Conservation (phyloP, 2,113 vertebrate species). For the Typhlomys cinereus region DNA sequence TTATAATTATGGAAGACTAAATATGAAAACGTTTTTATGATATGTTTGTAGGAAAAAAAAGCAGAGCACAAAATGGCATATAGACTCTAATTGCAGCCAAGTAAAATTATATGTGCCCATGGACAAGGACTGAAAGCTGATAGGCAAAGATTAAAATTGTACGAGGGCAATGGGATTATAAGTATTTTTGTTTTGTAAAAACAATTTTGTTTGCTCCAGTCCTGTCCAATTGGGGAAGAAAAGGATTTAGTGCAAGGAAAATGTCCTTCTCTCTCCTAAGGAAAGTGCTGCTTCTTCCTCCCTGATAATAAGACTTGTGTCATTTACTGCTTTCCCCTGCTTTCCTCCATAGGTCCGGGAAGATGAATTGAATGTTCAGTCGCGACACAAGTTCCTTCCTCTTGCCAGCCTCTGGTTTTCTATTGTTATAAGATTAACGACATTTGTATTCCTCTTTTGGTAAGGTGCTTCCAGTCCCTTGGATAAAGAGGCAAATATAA, state of each 20-base stretch:
- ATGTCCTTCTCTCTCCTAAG: background rate
- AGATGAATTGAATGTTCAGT: slow-evolving; percentile 51
- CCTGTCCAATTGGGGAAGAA: slow-evolving; percentile 10
- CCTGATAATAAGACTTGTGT: slow-evolving; percentile 41
- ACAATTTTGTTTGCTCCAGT: slow-evolving; percentile 24
- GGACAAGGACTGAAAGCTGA: slow-evolving; percentile 39
- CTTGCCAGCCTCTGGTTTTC: slow-evolving; percentile 54
- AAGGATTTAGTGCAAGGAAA: slow-evolving; percentile 43
- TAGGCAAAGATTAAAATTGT: slow-evolving; percentile 34
- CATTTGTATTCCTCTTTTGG: slow-evolving; percentile 16
- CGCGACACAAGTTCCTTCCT: background rate
- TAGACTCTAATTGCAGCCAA: slow-evolving; percentile 34
- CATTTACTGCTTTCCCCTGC: slow-evolving; percentile 1
- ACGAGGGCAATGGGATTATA: slow-evolving; percentile 33
- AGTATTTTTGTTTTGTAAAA: slow-evolving; percentile 48
- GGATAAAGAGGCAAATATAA: slow-evolving; percentile 41
- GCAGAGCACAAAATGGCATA: slow-evolving; percentile 3
- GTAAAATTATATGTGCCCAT: slow-evolving; percentile 64
- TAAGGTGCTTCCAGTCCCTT: slow-evolving; percentile 33
- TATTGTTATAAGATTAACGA: slow-evolving; percentile 54
- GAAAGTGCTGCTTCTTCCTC: slow-evolving; percentile 49
- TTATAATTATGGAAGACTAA: slow-evolving; percentile 61
- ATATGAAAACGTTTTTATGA: slow-evolving; percentile 61
- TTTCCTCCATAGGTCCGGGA: background rate
- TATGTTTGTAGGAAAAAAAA: slow-evolving; percentile 38